Base-by-base conservation (phyloP, 2,797 vertebrate genomes). In the Clamator glandarius region DNA sequence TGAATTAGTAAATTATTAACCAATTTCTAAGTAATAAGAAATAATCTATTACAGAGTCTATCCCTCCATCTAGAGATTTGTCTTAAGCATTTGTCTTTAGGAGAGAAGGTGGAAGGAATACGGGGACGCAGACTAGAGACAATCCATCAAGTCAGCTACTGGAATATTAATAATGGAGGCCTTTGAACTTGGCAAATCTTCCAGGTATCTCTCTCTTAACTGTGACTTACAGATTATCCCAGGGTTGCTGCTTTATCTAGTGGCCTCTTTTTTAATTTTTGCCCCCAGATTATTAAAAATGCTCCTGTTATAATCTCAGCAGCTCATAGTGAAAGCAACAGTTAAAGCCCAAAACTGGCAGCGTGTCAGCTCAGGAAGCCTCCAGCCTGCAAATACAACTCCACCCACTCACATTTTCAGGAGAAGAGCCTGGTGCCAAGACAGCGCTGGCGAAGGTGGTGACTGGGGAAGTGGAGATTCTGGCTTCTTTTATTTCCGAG, bases 1-100 rank as follows among this genome's bases (percentile, higher is more conserved):
- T 95, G 64, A 96, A 95, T 94, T 94, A 96, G 93, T 95, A 95
- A 96, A 96, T 97, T 96, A 96, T 95, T 94, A 96, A 93, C 76
- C 93, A 73, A 95, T 95, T 93, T 93, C 92, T 95, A 92, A 92
- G 76, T 84, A 95, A 94, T 96, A 97, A 96, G 93, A 95, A 95
- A 91, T 94, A 93, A 95, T 96, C 95, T 93, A 88, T 96, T 93
- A 92, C 63, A 73, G 58, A 84, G 29, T 57, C 79, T 91, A 54
- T 87, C 69, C 59, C 29, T 89, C 72, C 62, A 55, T 95, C 68
- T 61, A 64, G 91, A 89, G 86, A 95, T 95, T 91, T 91, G 75
- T 94, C 84, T 96, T 73, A 80, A 79, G 72, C 72, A 95, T 93
- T 96, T 94, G 48, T 95, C 92, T 94, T 85, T 74, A 82, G 88